Evolutionary conservation across 1,140 invertebrate genomes (phyloP).

Genomic region (Probaryconus sp.): DNA sequence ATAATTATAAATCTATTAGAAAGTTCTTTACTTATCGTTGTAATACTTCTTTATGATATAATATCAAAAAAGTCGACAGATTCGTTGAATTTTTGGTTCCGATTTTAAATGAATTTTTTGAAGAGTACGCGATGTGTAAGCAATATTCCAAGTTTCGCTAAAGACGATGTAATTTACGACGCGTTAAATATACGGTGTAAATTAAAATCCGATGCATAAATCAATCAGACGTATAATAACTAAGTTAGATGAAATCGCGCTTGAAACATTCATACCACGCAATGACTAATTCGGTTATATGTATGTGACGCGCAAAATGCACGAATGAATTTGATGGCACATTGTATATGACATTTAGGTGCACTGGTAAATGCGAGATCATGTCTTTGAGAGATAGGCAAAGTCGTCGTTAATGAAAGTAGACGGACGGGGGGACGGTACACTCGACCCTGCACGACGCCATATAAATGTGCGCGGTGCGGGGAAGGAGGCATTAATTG

Average conservation of each 20-base stretch:
- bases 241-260: conserved; percentile 19
- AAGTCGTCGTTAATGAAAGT: conserved; percentile 46
- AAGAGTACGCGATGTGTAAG: too few relatives aligned
- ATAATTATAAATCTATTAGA: conserved; percentile 49
- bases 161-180: conserved; percentile 15
- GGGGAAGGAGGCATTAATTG: conserved; percentile 48
- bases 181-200: conserved; percentile 15
- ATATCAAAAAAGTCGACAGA: too few relatives aligned
- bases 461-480: neutral
- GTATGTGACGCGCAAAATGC: conserved; percentile 27
- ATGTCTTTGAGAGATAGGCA: conserved; percentile 50
- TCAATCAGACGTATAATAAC: conserved; percentile 14
- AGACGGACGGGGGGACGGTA: conserved; percentile 33
- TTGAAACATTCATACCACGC: conserved; percentile 18
- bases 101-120: too few relatives aligned
- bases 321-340: conserved; percentile 9
- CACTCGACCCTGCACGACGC: conserved; percentile 21
- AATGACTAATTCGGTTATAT: conserved; percentile 12
- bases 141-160: conserved; percentile 9
- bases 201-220: conserved; percentile 36
- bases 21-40: too few relatives aligned
- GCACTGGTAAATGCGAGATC: conserved; percentile 12
- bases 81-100: too few relatives aligned
- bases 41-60: too few relatives aligned
- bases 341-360: conserved; percentile 1